Evolutionary conservation across 2,888 invertebrate genomes (phyloP), one percentile per base, ranked within the genome.

Genomic region (Aromia moschata): DNA sequence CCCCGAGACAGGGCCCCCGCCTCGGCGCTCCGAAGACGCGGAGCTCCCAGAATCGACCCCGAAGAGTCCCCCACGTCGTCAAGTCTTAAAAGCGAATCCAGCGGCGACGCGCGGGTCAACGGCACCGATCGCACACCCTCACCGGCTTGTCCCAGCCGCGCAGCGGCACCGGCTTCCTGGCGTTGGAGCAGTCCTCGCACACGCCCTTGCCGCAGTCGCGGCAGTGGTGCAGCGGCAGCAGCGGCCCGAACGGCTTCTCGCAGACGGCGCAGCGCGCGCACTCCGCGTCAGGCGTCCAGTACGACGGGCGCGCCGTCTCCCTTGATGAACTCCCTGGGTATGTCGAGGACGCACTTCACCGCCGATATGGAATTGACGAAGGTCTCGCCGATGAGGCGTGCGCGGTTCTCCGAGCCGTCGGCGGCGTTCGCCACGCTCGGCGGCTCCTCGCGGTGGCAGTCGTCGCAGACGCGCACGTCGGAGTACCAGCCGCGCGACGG

Each of bases 261-360:
- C 93, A 93, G 9, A 89, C 85, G 60, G 80, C 82, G 76, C 93
- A 93, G 53, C 80, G 78, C 14, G 82, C 83, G 47, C 91, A 86
- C 70, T 90, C 87, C 2, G 83, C 83, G 77, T 93, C 93, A 0
- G 92, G 90, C 25, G 88, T 85, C 93, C 93, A 93, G 77, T 93
- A 93, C 0, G 86, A 80, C 0, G 93, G 93, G 33, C 92, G 82
- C 2, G 88, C 91, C 2, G 88, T 84, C 65, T 91, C 90, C n/a
- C 77, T 92, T 92, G 43, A 93, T 87, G 41, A 89, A 76, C 87
- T 91, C 89, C 79, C 89, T 87, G 1, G 92, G 90, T 78, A 90
- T 90, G 66, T 87, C 89, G 5, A 91, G 80, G 36, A 89, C 89
- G 0, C 88, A 85, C 14, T 89, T 88, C 3, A 92, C 88, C 18